These are phyloP conservation scores for Chaetophractus vellerosus DNA, from an alignment of 2,797 vertebrate species.

Conservation along the genomic window DNA sequence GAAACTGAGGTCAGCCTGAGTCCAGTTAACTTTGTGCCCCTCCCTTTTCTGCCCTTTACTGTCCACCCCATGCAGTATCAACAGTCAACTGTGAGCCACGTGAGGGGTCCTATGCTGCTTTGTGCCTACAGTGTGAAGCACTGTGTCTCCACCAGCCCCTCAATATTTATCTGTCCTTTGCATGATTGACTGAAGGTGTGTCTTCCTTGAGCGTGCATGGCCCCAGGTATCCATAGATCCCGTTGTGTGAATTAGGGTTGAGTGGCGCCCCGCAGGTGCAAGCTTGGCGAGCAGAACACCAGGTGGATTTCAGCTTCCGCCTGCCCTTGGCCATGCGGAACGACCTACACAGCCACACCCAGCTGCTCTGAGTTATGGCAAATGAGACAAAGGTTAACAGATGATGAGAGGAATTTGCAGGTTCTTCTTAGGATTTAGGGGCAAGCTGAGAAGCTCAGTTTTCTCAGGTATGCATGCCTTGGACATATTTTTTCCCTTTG, in stretches of 20 bases:
- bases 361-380: neutral
- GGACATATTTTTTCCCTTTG: neutral
- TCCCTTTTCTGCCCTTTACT: neutral
- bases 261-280: neutral
- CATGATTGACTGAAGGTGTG: neutral
- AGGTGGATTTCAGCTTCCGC: neutral
- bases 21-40: neutral
- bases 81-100: neutral
- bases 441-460: neutral
- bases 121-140: neutral
- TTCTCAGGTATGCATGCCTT: neutral
- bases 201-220: fast-evolving
- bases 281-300: neutral
- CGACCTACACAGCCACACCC: fast-evolving
- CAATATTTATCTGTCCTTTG: neutral
- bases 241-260: neutral
- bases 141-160: neutral
- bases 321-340: neutral
- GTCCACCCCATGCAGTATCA: fast-evolving
- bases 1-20: neutral
- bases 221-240: fast-evolving
- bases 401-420: no score
- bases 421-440: neutral
- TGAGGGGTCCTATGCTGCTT: neutral
- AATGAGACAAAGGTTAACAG: neutral